Evolutionary conservation across 2,797 vertebrate genomes (phyloP).

Genomic region (Danio choprae): DNA sequence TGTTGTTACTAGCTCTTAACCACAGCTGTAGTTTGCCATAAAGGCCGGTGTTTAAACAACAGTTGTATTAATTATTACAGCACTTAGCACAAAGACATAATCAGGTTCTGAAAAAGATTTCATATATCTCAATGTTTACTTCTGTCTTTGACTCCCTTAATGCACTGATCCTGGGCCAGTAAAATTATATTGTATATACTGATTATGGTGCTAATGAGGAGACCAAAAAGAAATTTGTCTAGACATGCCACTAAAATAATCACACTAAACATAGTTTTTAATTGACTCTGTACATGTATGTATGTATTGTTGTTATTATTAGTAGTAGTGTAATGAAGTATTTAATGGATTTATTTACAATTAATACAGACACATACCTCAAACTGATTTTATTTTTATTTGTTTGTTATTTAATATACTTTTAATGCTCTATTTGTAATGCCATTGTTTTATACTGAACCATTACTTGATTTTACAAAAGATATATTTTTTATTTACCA

Average conservation of each 20-base stretch:
- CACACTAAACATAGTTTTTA: constrained; percentile 6
- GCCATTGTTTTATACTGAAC: constrained; percentile 12
- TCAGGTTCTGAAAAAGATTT: neutral
- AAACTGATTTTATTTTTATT: neutral
- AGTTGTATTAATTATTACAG: constrained; percentile 59
- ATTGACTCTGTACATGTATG: constrained; percentile 1
- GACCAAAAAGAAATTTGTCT: constrained; percentile 4
- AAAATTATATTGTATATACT: constrained; percentile 37
- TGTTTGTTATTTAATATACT: constrained; percentile 12
- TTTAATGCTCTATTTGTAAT: neutral
- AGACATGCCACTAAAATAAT: neutral
- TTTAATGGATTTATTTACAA: neutral
- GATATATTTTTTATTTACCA: neutral
- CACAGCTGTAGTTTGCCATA: neutral
- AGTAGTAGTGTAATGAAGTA: neutral
- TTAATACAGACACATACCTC: constrained; percentile 2
- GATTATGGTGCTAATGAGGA: constrained; percentile 30
- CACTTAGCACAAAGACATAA: constrained; percentile 39
- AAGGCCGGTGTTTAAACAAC: constrained; percentile 51
- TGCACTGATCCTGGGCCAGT: constrained; percentile 39
- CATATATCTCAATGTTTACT: neutral
- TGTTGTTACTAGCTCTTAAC: constrained; percentile 83
- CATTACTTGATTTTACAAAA: neutral
- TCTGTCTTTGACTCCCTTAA: constrained; percentile 48
- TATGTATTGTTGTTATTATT: constrained; percentile 6